Evolutionary conservation across 2,797 vertebrate genomes (phyloP), one percentile per base, ranked within the genome.

Genomic region (Pempheris klunzingeri): DNA sequence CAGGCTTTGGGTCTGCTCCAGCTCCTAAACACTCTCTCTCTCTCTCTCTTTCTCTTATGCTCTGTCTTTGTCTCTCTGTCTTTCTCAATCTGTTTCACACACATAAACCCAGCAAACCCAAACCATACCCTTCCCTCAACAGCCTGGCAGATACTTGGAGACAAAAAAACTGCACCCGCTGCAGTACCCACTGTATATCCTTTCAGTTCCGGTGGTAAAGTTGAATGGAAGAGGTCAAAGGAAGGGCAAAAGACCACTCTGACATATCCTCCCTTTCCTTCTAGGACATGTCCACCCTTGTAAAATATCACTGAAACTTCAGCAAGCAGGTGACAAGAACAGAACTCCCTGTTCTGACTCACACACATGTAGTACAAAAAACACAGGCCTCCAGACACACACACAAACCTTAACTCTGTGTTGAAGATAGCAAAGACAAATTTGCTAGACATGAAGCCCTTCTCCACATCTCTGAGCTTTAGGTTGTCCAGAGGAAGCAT

Each of bases 371-470:
- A 65, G n/a, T n/a, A n/a, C n/a, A n/a, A n/a, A 77, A 77, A 8
- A 26, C 58, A 41, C 39, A 41, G 59, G 39, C 59, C 49, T 72
- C 39, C 20, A 61, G 47, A 36, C 55, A 60, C 60, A 78, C 32
- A 74, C 66, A 90, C 90, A 69, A 64, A 92, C 88, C 95, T 96
- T 66, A 95, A 96, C 80, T 99, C 97, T 0, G 96, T 97, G 91
- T 98, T 98, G 93, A 97, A 98, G 92, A 98, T 91, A 13, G 97
- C 96, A 90, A 98, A 97, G 86, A 94, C 90, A 78, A 96, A 96
- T 90, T 97, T 97, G 93, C 95, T 96, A 89, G 91, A 96, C 90
- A 96, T 93, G 92, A 96, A 97, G 86, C 95, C 89, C 82, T 95
- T 97, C 90, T 96, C 96, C 83, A 96, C 94, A 59, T 97, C 96